Evolutionary conservation across 2,888 invertebrate genomes (phyloP).

Genomic region (Aplocera efformata): DNA sequence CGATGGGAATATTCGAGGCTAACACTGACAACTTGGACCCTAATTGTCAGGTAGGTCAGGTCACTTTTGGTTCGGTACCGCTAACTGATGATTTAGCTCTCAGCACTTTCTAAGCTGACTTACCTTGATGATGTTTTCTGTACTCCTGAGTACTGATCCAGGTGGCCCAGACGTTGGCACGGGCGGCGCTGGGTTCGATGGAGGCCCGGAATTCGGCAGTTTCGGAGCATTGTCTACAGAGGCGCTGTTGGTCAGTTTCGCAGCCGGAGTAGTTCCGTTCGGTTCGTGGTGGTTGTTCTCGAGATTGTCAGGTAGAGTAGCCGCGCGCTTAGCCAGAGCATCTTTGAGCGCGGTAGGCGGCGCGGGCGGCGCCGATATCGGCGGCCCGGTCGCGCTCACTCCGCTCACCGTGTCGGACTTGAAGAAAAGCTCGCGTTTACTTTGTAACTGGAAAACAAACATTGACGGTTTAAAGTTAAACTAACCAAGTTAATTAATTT

Average conservation of each 20-base stretch:
- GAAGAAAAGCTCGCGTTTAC: slow-evolving; percentile 93
- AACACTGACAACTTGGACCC: too few species aligned
- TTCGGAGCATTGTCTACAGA: slow-evolving; percentile 58
- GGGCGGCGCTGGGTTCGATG: slow-evolving; percentile 72
- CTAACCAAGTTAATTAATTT: too few species aligned
- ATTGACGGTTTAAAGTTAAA: neutral
- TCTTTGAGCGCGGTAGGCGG: slow-evolving; percentile 77
- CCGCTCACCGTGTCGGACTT: slow-evolving; percentile 84
- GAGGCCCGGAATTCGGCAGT: slow-evolving; percentile 64
- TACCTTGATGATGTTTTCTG: slow-evolving; percentile 75
- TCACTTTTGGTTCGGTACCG: too few species aligned
- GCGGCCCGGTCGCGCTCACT: slow-evolving; percentile 62
- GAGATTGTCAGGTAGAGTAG: slow-evolving; percentile 65
- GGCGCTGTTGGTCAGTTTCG: slow-evolving; percentile 68
- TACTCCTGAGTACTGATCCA: slow-evolving; percentile 55
- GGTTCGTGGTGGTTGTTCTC: slow-evolving; percentile 76
- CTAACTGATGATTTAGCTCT: too few species aligned
- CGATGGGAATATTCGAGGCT: too few species aligned
- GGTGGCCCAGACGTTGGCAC: slow-evolving; percentile 56
- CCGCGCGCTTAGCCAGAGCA: slow-evolving; percentile 68
- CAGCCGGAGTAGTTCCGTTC: slow-evolving; percentile 55
- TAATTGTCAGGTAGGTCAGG: too few species aligned
- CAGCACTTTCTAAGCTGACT: neutral
- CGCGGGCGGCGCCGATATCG: slow-evolving; percentile 66
- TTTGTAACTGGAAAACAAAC: slow-evolving; percentile 84